These are phyloP conservation scores for Euwallacea similis DNA, from an alignment of 1,140 invertebrate species.

Conservation along the genomic window DNA sequence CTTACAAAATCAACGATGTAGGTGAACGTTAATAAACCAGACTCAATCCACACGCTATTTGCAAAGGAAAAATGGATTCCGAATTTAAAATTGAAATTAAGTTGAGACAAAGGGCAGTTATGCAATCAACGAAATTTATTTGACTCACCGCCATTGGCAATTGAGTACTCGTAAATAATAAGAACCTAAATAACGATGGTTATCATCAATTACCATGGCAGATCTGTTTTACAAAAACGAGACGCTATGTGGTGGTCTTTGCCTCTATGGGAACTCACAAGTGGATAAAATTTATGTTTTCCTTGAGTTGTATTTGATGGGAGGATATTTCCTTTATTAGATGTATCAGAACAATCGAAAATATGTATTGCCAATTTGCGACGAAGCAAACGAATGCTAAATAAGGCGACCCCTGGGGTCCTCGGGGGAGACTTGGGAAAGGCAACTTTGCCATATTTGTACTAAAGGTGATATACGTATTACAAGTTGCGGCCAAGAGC, in stretches of 20 bases:
- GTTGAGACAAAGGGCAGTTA: constrained; percentile 11
- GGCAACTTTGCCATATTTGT: too few species aligned
- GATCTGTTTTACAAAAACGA: constrained; percentile 21
- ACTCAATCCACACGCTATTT: neutral
- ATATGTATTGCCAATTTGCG: too few species aligned
- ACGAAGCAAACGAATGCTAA: too few species aligned
- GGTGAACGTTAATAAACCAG: neutral
- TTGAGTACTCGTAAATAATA: constrained; percentile 16
- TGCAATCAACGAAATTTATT: constrained; percentile 20
- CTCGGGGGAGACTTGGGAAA: too few species aligned
- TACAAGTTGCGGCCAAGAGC: too few species aligned
- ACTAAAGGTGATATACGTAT: too few species aligned
- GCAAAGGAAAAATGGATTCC: constrained; percentile 16
- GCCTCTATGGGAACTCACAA: constrained; percentile 10
- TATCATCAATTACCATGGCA: constrained; percentile 19
- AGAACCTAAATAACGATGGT: constrained; percentile 25
- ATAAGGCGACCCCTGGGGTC: too few species aligned
- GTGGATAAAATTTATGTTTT: constrained; percentile 17
- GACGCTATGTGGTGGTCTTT: constrained; percentile 1
- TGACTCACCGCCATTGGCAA: constrained; percentile 11
- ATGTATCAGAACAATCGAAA: too few species aligned
- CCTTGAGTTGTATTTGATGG: neutral
- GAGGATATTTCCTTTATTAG: too few species aligned
- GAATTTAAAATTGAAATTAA: constrained; percentile 9
- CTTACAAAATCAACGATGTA: too few species aligned